Percentiles rank a stretch among this genome's conserved stretches.
Conservation (phyloP, 2,888 invertebrate genomes). For the Digitonthophagus gazella region DNA sequence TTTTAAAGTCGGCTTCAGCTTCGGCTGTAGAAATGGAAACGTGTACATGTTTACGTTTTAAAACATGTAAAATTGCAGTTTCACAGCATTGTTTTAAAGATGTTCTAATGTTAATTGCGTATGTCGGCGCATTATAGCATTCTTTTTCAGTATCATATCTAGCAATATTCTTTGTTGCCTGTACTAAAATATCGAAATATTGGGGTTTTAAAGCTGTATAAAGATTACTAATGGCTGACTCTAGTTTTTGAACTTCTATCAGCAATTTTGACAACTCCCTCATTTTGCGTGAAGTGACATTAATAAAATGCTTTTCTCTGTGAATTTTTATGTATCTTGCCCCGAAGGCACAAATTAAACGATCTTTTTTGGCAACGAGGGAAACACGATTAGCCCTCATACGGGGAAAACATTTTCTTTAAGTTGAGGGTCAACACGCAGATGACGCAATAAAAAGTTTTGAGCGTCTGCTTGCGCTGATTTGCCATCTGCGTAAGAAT, state of each 20-base stretch:
- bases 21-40: slow-evolving; percentile 23
- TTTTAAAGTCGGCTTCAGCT: slow-evolving; percentile 33
- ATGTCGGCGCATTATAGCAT: slow-evolving; percentile 30
- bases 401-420: too few relatives aligned
- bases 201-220: slow-evolving; percentile 28
- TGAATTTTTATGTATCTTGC: slow-evolving; percentile 32
- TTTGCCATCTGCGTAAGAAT: too few relatives aligned
- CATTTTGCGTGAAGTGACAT: slow-evolving; percentile 31
- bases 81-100: slow-evolving; percentile 36
- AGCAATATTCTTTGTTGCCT: slow-evolving; percentile 30
- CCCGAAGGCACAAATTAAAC: slow-evolving; percentile 32
- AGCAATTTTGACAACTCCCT: slow-evolving; percentile 28
- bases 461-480: too few relatives aligned
- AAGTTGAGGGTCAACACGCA: too few relatives aligned
- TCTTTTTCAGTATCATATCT: slow-evolving; percentile 33
- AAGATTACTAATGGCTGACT: slow-evolving; percentile 28
- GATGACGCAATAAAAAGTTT: too few relatives aligned
- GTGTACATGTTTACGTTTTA: slow-evolving; percentile 30
- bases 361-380: slow-evolving; percentile 31
- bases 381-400: too few relatives aligned
- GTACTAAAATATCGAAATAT: slow-evolving; percentile 29
- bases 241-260: slow-evolving; percentile 28
- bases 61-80: slow-evolving; percentile 31
- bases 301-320: slow-evolving; percentile 33
- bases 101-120: slow-evolving; percentile 35